Base-by-base conservation (phyloP, 2,797 vertebrate species). In the Astyanax mexicanus region DNA sequence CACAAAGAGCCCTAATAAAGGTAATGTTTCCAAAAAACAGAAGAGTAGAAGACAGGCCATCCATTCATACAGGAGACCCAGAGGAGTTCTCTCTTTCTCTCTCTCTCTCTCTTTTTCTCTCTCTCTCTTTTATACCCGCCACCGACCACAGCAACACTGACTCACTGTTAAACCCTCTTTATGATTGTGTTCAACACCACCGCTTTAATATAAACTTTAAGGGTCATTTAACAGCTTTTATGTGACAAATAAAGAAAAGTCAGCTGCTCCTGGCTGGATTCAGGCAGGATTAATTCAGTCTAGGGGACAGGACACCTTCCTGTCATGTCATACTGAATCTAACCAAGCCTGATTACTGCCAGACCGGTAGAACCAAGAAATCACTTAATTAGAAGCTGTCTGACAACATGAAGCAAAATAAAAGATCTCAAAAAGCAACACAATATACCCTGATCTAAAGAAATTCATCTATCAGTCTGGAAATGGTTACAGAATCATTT, bases 111-210 rank as follows among this genome's bases (percentile, higher is more conserved):
- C 15, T 27, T 27, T 49, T n/a, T 27, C 6, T 3, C 17, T 0
- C 5, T 51, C 15, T 52, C 35, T 23, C 15, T 42, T 15, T 27
- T 27, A 49, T 19, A 66, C 32, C 69, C 23, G 6, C 32, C 32
- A 38, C 73, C 52, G 29, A 3, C 13, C 17, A 27, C 68, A 38
- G 58, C 42, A 70, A 78, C 79, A 79, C 68, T 62, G 38, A 67
- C 61, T 79, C 73, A 8, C 57, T 82, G 73, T 79, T 78, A 75
- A 85, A 72, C 32, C 21, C 40, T 64, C 21, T 73, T 61, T 74
- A 77, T 55, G 25, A 66, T 11, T 52, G 65, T 19, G 68, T 61
- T 81, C 23, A 65, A 76, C 69, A 76, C 49, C 35, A 32, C 45
- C 7, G 29, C 61, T 61, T 77, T 77, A 55, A 75, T 69, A 80